Evolutionary conservation across 2,888 invertebrate genomes (phyloP), one percentile per base, ranked within the genome.

Genomic region (Metacarcinus magister): DNA sequence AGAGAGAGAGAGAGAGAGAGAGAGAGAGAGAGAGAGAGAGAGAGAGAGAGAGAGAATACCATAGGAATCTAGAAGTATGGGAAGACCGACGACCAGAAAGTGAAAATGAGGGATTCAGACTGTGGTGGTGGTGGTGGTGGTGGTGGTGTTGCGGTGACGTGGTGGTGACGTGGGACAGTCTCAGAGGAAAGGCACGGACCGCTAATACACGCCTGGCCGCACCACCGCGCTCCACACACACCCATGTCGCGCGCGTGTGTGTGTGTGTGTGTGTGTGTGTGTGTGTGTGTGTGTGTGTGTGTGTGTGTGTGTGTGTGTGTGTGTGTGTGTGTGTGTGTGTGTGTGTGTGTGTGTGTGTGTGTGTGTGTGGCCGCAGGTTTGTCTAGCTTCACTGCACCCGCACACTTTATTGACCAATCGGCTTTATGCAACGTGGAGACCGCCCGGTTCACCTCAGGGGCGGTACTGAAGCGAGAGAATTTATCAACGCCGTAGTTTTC

Each of bases 11-110:
- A 75, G 75, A 75, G 75, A 75, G 75, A 75, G 75, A 75, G 75
- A 75, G 75, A 75, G 75, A 75, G 75, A 75, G 75, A 75, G 75
- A 75, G 32, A 82, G 82, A 82, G 82, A 82, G 82, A 82, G 82
- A 82, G 82, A 82, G 82, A 82, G 82, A 82, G 82, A 82, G 82
- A 82, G 82, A 82, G 82, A 82, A 28, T 32, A 28, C 75, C 67
- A 75, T 75, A 75, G 75, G 28, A 75, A 28, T 75, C 82, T 32
- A 82, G 32, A 82, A 32, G 28, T 28, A 82, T 82, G 32, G 32
- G 32, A 82, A 32, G 28, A 82, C 82, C 13, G 82, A 82, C 82
- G 82, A 82, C 82, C 82, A 5, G 32, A 82, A 32, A 82, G 4
- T 32, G 32, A 32, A 82, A n/a, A n/a, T n/a, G 82, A 10, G 82